These are phyloP conservation scores for Centropyge bicolor DNA, from an alignment of 2,797 vertebrate genomes.

Conservation along the genomic window DNA sequence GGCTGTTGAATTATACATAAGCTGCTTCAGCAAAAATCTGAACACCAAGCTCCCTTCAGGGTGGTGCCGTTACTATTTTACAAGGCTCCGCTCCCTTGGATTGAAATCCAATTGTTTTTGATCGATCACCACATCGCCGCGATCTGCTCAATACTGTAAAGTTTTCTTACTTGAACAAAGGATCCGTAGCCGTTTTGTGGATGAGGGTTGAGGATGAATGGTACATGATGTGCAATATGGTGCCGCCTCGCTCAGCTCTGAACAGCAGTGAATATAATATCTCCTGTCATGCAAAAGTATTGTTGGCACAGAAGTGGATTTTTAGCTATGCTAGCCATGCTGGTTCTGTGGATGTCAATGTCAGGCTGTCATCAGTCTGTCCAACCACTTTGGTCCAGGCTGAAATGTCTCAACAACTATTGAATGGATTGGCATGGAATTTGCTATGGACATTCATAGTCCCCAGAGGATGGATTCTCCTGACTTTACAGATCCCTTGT, in stretches of 20 bases:
- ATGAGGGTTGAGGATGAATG: not conserved
- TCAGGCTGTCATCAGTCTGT: not conserved
- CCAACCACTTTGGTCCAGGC: not conserved
- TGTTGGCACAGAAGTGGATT: constrained; percentile 6
- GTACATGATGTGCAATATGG: not conserved
- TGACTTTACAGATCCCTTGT: not conserved
- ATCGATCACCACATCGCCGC: constrained; percentile 41
- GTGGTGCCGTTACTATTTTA: constrained; percentile 56
- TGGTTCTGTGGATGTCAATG: not conserved
- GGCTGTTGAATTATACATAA: constrained; percentile 82
- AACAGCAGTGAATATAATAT: constrained; percentile 8
- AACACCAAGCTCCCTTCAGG: constrained; percentile 53
- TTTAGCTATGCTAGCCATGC: not conserved
- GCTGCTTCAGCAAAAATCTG: constrained; percentile 76
- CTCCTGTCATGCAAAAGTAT: constrained; percentile 8
- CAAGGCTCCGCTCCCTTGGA: constrained; percentile 39
- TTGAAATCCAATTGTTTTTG: constrained; percentile 48
- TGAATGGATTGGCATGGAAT: not conserved
- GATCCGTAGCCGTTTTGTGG: not conserved
- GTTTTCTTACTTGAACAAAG: constrained; percentile 33
- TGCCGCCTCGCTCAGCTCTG: not conserved
- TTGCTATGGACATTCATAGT: not conserved
- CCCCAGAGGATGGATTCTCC: not conserved
- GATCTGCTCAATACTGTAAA: constrained; percentile 35
- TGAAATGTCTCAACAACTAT: constrained; percentile 15